Evolutionary conservation across 2,888 invertebrate genomes (phyloP), one percentile per base, ranked within the genome.

Genomic region (Zaprionus bogoriensis): DNA sequence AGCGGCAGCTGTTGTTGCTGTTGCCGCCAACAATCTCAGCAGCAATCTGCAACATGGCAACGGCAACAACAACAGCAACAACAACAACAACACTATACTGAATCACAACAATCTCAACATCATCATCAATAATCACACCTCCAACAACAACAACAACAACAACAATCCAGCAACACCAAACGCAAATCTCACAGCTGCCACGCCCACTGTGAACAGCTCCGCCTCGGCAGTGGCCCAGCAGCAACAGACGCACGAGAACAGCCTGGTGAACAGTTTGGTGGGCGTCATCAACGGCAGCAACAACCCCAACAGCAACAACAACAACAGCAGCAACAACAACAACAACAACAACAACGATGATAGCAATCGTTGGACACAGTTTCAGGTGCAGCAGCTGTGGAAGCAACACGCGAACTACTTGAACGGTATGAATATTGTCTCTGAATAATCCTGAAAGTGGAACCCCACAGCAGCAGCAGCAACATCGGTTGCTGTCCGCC

Each of bases 351-450:
- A 70, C 23, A 88, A 61, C 65, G 80, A 91, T 45, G 91, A 91
- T 59, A 89, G 82, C 76, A 90, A 81, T 74, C 91, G 91, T 39
- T 91, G 91, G 91, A 91, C 91, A 61, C 91, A 91, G 75, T 91
- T 91, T 81, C 91, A 91, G 86, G 91, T 91, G 80, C 91, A 91
- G 74, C 91, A 91, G 66, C 83, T 91, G 69, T 89, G 91, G 88
- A 91, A 91, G 77, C 89, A 91, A 74, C 91, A 91, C 74, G 91
- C 91, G 10, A 81, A 90, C 91, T 91, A 91, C 83, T 82, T 91
- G 68, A 91, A 91, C 76, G 91, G 91, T 91, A 91, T 83, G 86
- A 67, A 57, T 36, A 46, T 45, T 27, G 19, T n/a, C 20, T 48
- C 36, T 42, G 19, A 32, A 22, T 59, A 20, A 20, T 23, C n/a